Percentiles rank a stretch among this genome's conserved stretches.
phyloP scores from a whole-genome alignment of 2,113 vertebrate genomes.

The Tachycineta bicolor region DNA sequence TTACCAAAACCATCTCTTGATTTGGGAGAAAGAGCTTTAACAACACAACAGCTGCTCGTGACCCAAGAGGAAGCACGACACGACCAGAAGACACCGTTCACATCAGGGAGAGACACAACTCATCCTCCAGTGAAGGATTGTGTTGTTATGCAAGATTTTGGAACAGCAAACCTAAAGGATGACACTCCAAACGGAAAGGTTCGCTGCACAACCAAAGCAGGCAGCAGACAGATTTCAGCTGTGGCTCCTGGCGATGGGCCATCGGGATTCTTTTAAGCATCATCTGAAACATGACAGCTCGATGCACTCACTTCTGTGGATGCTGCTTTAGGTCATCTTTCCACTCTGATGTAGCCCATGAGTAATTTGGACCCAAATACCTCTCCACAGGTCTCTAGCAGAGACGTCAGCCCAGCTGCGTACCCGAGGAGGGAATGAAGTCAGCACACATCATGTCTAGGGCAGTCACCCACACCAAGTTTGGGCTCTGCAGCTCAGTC shows the following conservation, averaged over 20 bases:
- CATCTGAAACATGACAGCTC: conserved; percentile 55
- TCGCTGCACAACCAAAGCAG: conserved; percentile 18
- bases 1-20: not conserved
- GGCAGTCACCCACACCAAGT: not conserved
- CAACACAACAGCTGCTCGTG: fast-evolving
- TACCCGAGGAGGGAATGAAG: not conserved
- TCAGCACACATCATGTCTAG: not conserved
- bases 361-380: conserved; percentile 13
- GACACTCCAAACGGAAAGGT: not conserved
- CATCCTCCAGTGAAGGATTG: not conserved
- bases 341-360: conserved; percentile 34
- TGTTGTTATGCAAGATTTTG: not conserved
- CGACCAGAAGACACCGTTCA: not conserved
- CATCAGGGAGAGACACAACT: not conserved
- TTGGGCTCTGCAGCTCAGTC: not conserved
- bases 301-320: conserved; percentile 53
- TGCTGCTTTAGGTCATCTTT: conserved; percentile 63
- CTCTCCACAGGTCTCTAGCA: not conserved
- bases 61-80: not conserved
- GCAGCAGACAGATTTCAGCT: conserved; percentile 49
- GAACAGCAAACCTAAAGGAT: not conserved
- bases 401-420: not conserved
- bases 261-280: conserved; percentile 52
- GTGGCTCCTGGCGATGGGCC: conserved; percentile 10
- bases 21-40: not conserved